Base-by-base conservation (phyloP, 2,888 invertebrate genomes). In the Allygus modestus region DNA sequence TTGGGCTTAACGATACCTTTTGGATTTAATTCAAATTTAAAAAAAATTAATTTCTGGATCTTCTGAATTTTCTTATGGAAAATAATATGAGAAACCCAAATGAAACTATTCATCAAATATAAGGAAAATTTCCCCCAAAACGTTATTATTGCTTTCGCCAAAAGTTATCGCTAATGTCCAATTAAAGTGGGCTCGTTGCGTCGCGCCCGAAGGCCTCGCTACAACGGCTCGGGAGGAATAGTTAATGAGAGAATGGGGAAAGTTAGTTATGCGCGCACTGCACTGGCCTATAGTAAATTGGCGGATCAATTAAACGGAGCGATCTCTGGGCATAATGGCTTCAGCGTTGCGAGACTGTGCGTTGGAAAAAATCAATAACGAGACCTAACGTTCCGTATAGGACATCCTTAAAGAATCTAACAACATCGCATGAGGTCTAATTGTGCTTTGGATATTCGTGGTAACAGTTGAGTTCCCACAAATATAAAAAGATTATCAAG, bases 211-310 rank as follows among this genome's bases (percentile, higher is more conserved):
- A 5, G 2, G 51, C 17, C 17, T 11, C 51, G 12, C 51, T 11
- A 17, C 15, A 51, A 11, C 51, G 37, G 5, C 37, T 37, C 37
- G 9, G 58, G 20, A 7, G 58, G 58, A 58, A 58, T 65, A 15
- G 28, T 12, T 65, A 65, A 65, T 31, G 65, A 65, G 65, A 28
- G 65, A 65, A 65, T 31, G 65, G 65, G 65, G 65, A 65, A 65
- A 65, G 65, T 65, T 65, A 65, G 65, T 31, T 65, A 65, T 65
- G 65, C 65, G 31, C 65, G 65, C 65, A 65, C 65, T 31, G 65
- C 65, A 65, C 65, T 65, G 28, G 28, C 65, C 65, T 65, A 65
- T 65, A 65, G 65, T 65, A 65, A 65, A 65, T 65, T 65, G 65
- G 65, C 31, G 15, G 9, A 15, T 65, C 65, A 65, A 65, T 65